Percentiles rank a stretch among this genome's conserved stretches.
phyloP scores from a whole-genome alignment of 1,140 invertebrate species.

The Lucilia cuprina region DNA sequence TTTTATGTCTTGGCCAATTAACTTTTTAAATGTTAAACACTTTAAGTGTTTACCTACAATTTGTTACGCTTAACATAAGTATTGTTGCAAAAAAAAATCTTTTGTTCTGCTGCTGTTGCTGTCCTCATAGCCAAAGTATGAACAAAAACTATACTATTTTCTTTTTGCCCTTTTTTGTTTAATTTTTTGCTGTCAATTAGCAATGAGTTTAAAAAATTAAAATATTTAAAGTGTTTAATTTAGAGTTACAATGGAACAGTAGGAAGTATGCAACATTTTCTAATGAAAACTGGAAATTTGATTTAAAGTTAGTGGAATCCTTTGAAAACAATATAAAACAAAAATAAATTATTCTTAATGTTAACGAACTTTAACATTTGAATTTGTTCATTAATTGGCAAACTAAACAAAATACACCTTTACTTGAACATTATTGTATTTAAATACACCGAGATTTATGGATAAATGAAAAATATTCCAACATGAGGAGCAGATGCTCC shows the following conservation, averaged over 20 bases:
- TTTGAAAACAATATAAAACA: neutral
- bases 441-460: neutral
- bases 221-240: too few relatives aligned
- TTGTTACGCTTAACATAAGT: slow-evolving; percentile 20
- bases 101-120: too few relatives aligned
- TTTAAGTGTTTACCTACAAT: slow-evolving; percentile 24
- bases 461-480: neutral
- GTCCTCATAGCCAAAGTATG: too few relatives aligned
- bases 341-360: neutral
- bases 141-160: too few relatives aligned
- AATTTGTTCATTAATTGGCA: slow-evolving; percentile 8
- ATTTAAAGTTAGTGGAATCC: too few relatives aligned
- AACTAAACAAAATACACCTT: neutral
- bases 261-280: too few relatives aligned
- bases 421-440: neutral
- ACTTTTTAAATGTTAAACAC: slow-evolving; percentile 27
- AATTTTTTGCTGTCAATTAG: too few relatives aligned
- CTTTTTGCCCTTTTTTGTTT: too few relatives aligned
- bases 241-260: too few relatives aligned
- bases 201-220: too few relatives aligned
- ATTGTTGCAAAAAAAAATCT: too few relatives aligned
- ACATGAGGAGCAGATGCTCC: slow-evolving; percentile 21
- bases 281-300: too few relatives aligned
- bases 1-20: slow-evolving; percentile 3
- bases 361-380: neutral